These are phyloP conservation scores for Dryoscopus gambensis DNA, from an alignment of 2,113 vertebrate genomes.

Conservation along the genomic window DNA sequence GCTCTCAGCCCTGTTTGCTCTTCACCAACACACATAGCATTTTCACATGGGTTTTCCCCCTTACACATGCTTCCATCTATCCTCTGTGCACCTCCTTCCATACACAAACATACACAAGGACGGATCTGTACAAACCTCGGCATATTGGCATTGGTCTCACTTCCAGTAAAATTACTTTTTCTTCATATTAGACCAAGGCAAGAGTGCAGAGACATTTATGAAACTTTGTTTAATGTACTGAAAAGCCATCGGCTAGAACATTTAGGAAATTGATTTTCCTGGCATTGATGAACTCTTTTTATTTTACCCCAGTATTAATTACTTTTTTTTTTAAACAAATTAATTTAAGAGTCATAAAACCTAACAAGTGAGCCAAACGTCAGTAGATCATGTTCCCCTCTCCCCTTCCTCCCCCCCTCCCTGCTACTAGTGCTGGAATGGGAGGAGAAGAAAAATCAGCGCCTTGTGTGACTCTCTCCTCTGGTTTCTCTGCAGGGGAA, in stretches of 20 bases:
- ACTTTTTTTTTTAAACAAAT: conserved; percentile 84
- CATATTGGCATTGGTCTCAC: conserved; percentile 61
- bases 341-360: conserved; percentile 89
- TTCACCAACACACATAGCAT: neutral
- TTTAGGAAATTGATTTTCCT: conserved; percentile 91
- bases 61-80: neutral
- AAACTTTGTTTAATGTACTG: conserved; percentile 92
- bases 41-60: neutral
- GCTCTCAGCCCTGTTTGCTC: neutral
- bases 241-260: conserved; percentile 88
- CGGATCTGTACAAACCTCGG: neutral
- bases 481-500: conserved; percentile 78
- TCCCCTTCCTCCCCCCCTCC: conserved; percentile 39
- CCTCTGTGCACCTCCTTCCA: neutral
- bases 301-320: conserved; percentile 88
- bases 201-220: conserved; percentile 83
- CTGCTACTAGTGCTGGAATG: neutral
- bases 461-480: neutral
- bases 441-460: neutral
- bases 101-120: neutral
- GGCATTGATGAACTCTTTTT: conserved; percentile 89
- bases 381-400: conserved; percentile 75
- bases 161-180: conserved; percentile 80
- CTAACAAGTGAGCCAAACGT: conserved; percentile 82
- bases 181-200: conserved; percentile 79